Evolutionary conservation across 2,888 invertebrate species (phyloP), one percentile per base, ranked within the genome.

Genomic region (Pachymerium ferrugineum): DNA sequence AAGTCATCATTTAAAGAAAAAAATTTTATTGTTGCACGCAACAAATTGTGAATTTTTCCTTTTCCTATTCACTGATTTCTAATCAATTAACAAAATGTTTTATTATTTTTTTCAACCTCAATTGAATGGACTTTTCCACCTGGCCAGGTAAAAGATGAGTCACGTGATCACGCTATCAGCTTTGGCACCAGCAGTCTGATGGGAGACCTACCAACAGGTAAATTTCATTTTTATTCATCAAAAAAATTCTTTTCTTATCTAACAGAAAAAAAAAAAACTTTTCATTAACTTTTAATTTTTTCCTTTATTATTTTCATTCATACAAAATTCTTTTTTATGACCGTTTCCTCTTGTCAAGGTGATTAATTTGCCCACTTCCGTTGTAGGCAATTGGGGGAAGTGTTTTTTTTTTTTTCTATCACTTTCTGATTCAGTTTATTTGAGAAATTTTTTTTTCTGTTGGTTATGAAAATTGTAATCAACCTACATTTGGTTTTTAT

Each of bases 101-200:
- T n/a, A 19, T 19, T 19, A 22, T 16, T 54, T 54, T 22, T 54
- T 54, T 22, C 47, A 54, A 54, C 47, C 47, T 54, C 47, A n/a
- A 54, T 54, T 54, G 16, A 54, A 54, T 54, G 47, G 47, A 54
- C 47, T 54, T 54, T 54, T 54, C 47, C 47, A 54, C 4, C 47
- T 54, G 22, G 47, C 47, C 47, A 54, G 38, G 38, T 38, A 38
- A 54, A 54, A 54, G 47, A 54, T 54, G 47, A 54, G 47, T 54
- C 47, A 54, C 47, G 47, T 54, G 47, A 54, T 54, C 22, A 16
- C 10, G 47, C 47, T 54, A 54, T 54, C 47, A 54, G 22, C 47
- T 54, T 54, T 19, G 19, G 19, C 47, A n/a, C n/a, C n/a, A 54
- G 47, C 47, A 54, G 47, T 54, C 47, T 54, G 47, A 54, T 54